These are phyloP conservation scores for Drosophila formosana DNA, from an alignment of 2,888 invertebrate species.

Conservation along the genomic window DNA sequence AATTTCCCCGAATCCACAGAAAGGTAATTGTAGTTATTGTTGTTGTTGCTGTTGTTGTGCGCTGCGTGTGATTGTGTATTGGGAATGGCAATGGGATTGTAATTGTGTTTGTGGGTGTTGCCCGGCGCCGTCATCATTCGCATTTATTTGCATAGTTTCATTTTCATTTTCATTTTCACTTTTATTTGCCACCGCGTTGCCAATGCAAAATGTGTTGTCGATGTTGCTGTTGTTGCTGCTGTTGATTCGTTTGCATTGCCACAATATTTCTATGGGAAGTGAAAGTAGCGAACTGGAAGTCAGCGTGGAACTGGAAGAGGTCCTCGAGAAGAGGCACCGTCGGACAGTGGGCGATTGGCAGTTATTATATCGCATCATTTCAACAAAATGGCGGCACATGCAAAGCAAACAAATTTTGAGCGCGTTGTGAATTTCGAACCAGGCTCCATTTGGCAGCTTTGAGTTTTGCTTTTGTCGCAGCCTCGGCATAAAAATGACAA, in stretches of 20 bases:
- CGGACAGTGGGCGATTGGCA: conserved; percentile 37
- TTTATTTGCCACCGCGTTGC: conserved; percentile 60
- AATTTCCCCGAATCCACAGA: conserved; percentile 5
- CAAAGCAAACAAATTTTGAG: conserved; percentile 60
- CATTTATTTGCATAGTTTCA: conserved; percentile 69
- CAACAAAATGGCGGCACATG: conserved; percentile 61
- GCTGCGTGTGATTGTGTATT: conserved; percentile 1
- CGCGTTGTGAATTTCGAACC: conserved; percentile 30
- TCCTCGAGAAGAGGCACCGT: neutral
- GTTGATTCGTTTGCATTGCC: conserved; percentile 62
- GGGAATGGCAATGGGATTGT: conserved; percentile 7
- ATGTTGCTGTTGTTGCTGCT: conserved; percentile 20
- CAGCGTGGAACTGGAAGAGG: neutral
- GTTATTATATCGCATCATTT: conserved; percentile 67
- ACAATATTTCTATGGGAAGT: conserved; percentile 70
- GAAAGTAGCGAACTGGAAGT: conserved; percentile 15
- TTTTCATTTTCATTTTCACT: conserved; percentile 68
- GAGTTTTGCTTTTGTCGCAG: conserved; percentile 16
- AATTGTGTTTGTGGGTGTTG: conserved; percentile 6
- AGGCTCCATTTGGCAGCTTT: conserved; percentile 28
- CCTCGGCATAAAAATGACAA: conserved; percentile 22
- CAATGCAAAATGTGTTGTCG: conserved; percentile 37
- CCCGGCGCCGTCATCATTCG: conserved; percentile 24
- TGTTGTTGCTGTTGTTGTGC: conserved; percentile 7
- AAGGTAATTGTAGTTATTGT: conserved; percentile 20